phyloP scores from a whole-genome alignment of 2,113 vertebrate genomes.

The Rynchops niger region DNA sequence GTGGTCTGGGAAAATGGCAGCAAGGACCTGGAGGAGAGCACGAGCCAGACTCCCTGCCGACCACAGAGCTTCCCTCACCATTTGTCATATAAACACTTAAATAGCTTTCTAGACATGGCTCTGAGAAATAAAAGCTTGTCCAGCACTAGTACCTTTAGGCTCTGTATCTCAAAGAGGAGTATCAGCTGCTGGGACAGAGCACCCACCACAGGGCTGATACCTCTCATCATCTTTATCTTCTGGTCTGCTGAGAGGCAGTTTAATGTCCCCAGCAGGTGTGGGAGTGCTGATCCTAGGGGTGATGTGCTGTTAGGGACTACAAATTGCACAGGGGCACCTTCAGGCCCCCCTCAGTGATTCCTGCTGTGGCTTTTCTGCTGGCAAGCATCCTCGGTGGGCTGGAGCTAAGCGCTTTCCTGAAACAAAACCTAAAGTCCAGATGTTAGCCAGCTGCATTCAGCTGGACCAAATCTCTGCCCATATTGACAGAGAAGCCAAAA shows the following conservation, averaged over 20 bases:
- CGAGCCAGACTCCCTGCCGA: not conserved
- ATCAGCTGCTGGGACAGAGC: not conserved
- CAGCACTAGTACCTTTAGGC: not conserved
- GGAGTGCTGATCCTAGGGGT: not conserved
- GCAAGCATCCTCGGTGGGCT: not conserved
- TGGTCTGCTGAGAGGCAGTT: not conserved
- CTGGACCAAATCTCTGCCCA: not conserved
- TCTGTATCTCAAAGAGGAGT: not conserved
- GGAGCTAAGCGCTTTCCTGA: not conserved
- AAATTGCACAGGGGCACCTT: not conserved
- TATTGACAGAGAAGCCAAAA: not conserved
- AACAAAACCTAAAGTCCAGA: not conserved
- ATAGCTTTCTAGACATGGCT: not conserved
- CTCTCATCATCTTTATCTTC: not conserved
- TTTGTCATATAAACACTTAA: slow-evolving; percentile 1
- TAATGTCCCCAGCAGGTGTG: not conserved
- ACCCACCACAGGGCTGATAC: not conserved
- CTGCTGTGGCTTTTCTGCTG: not conserved
- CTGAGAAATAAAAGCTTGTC: not conserved
- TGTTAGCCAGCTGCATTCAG: not conserved
- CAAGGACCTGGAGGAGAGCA: not conserved
- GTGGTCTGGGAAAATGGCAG: slow-evolving; percentile 15
- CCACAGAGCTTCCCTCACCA: not conserved
- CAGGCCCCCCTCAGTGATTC: not conserved
- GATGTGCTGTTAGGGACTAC: not conserved